Conservation (phyloP, 23 tunicate species). For the Botrylloides violaceus region DNA sequence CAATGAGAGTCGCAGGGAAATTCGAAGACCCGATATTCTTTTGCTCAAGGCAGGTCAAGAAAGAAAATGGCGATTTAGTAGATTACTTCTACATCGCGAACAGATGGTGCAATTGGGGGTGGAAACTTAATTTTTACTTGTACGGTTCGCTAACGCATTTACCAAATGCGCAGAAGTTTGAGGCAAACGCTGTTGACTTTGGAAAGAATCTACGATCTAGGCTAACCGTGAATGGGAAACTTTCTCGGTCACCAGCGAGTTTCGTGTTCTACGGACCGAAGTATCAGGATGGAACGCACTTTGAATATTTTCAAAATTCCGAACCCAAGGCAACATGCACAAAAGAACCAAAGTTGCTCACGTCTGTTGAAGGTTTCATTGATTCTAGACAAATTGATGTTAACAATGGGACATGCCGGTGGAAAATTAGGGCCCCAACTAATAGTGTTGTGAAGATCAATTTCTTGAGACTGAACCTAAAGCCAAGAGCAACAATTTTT, state of each 20-base stretch:
- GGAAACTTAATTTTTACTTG: background rate
- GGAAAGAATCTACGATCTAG: background rate
- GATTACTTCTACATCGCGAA: background rate
- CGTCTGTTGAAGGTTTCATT: background rate
- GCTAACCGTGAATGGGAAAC: background rate
- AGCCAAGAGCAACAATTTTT: too few relatives aligned
- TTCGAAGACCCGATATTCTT: background rate
- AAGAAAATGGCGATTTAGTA: background rate
- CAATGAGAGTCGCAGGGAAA: background rate
- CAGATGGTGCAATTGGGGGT: background rate
- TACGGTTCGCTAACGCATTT: background rate
- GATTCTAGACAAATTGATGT: background rate
- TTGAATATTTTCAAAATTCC: background rate
- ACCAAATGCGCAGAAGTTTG: background rate
- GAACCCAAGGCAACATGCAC: background rate
- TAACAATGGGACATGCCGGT: background rate
- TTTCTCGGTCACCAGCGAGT: background rate
- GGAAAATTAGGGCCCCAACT: background rate
- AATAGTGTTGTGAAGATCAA: background rate
- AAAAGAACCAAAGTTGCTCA: background rate
- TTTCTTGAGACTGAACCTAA: background rate
- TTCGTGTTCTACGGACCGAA: background rate
- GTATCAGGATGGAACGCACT: background rate
- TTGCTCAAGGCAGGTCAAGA: background rate
- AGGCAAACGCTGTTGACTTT: background rate